Evolutionary conservation across 2,797 vertebrate genomes (phyloP).

Genomic region (Brachymystax lenok): DNA sequence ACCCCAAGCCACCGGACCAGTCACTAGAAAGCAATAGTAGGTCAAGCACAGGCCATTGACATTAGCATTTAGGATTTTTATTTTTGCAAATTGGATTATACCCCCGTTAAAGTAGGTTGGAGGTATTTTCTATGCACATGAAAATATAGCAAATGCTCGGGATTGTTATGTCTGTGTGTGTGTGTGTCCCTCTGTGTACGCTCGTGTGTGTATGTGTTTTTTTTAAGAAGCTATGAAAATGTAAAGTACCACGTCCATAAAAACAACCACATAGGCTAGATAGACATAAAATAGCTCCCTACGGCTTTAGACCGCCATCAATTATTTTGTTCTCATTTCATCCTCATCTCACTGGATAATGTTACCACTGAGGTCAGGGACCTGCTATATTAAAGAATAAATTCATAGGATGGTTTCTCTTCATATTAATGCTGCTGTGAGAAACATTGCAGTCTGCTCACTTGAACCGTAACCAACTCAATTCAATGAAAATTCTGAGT

Average conservation of each 20-base stretch:
- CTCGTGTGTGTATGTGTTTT: neutral
- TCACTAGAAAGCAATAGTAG: neutral
- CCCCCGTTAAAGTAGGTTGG: neutral
- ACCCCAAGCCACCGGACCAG: neutral
- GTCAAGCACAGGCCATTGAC: neutral
- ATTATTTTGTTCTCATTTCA: conserved; percentile 48
- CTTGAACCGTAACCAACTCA: conserved; percentile 73
- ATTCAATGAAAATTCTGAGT: conserved; percentile 39
- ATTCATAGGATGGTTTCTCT: conserved; percentile 55
- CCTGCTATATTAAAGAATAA: conserved; percentile 30
- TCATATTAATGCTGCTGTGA: conserved; percentile 37
- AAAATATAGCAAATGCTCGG: neutral
- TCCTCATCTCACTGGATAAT: conserved; percentile 14
- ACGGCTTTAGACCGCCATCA: conserved; percentile 44
- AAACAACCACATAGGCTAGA: conserved; percentile 26
- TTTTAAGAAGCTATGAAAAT: conserved; percentile 19
- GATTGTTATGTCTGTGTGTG: neutral
- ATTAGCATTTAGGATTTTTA: neutral
- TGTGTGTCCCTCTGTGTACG: neutral
- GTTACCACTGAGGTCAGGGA: conserved; percentile 26
- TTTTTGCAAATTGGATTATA: neutral
- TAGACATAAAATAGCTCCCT: conserved; percentile 34
- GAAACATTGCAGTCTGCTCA: conserved; percentile 54
- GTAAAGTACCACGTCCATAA: conserved; percentile 1
- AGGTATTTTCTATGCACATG: neutral